Base-by-base conservation (phyloP, 2,888 invertebrate genomes). In the Nasonia oneida region DNA sequence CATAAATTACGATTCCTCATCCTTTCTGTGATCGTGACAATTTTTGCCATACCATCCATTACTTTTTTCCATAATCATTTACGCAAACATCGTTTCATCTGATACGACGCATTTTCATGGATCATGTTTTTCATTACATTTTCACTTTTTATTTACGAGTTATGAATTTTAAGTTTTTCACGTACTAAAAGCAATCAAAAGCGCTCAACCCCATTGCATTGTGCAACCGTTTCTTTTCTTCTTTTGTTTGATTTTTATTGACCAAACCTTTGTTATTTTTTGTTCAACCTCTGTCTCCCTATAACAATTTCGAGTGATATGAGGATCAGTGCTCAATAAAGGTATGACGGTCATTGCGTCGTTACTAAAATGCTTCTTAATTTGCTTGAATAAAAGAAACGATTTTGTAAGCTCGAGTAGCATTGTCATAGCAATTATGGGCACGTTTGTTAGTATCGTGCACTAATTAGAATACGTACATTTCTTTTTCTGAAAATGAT, bases 1-100 rank as follows among this genome's bases (percentile, higher is more conserved):
- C 91, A 91, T 90, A 92, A 91, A 91, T 89, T 92, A 89, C 90
- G 91, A 92, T 91, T 91, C 89, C 89, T 91, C 8, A 90, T 92
- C 90, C 89, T 93, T 80, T 90, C 90, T 83, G 82, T 91, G 87
- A 82, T 90, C 74, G 75, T 92, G 85, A 90, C 91, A 85, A 83
- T 89, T 83, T 90, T 90, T 86, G 88, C 90, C 71, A 82, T 91
- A 87, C 90, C 90, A 76, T 87, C 89, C 83, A 90, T 89, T 88
- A 88, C 89, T 82, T 88, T 90, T 80, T 87, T 91, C 87, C 89
- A 90, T 80, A 87, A 86, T 42, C 87, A 89, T 77, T 89, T 92
- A 84, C 91, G 89, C 86, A 91, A 91, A 89, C 90, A 91, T 88
- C 90, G 89, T 88, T 90, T 91, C 89, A 91, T 92, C 90, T 93